phyloP scores from a whole-genome alignment of 2,888 invertebrate species.

The Athrips mouffetella region DNA sequence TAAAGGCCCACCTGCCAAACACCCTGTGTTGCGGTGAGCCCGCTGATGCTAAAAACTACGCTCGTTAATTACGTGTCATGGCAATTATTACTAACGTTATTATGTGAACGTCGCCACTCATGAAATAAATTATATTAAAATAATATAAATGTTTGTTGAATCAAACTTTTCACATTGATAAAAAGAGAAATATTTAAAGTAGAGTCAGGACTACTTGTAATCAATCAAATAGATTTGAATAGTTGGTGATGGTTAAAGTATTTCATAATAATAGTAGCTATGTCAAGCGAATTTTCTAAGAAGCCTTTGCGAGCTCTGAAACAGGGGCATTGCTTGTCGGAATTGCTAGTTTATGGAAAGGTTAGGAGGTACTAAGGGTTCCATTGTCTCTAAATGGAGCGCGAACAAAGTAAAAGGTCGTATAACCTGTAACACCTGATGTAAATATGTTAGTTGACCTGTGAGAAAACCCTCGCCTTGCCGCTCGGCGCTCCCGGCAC shows the following conservation, averaged over 20 bases:
- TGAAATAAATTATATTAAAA: background rate
- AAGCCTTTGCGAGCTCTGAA: background rate
- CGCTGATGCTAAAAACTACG: slow-evolving; percentile 38
- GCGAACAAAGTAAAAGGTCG: slow-evolving; percentile 6
- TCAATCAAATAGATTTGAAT: background rate
- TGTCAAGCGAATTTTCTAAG: slow-evolving; percentile 2
- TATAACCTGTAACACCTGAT: background rate
- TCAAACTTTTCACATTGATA: no score
- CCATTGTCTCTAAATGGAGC: slow-evolving; percentile 5
- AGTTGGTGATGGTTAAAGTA: no score
- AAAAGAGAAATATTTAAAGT: no score
- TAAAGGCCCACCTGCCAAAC: slow-evolving; percentile 66
- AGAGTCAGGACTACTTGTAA: no score
- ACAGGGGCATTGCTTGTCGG: background rate
- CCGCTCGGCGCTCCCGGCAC: slow-evolving; percentile 11
- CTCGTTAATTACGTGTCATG: slow-evolving; percentile 36
- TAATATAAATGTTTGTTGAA: background rate
- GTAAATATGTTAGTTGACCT: slow-evolving; percentile 1
- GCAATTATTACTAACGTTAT: slow-evolving; percentile 26
- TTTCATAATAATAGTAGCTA: background rate
- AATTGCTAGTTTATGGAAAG: slow-evolving; percentile 5
- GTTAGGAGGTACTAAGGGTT: background rate
- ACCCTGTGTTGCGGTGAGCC: slow-evolving; percentile 41
- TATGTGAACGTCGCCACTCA: slow-evolving; percentile 10
- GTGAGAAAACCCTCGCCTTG: no score